Base-by-base conservation (phyloP, 2,113 vertebrate species). In the Chunga burmeisteri region DNA sequence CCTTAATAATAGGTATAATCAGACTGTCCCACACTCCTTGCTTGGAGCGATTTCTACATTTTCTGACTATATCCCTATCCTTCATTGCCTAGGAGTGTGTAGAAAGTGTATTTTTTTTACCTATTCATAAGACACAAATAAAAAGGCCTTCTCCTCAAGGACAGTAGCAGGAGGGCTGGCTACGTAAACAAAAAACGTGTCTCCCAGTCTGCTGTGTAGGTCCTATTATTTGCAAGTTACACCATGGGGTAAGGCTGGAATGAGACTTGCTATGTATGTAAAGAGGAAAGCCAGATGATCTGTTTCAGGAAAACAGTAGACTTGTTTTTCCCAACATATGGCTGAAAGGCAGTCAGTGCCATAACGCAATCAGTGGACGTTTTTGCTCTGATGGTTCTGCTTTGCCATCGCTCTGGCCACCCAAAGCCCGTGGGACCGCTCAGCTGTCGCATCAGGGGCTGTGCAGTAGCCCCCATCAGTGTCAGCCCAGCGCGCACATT, bases 351-450 rank as follows among this genome's bases (percentile, higher is more conserved):
- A 72, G 21, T 11, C 63, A 38, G 47, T 34, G 42, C 68, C 14
- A 10, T 13, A 29, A 49, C 2, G 2, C 38, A 71, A 18, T 13
- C n/a, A n/a, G 17, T 5, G n/a, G 27, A 21, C 4, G 3, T 7
- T 74, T 92, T 40, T 66, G 29, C 49, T 83, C 68, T 44, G 13
- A 14, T 9, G 63, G 65, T 10, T 84, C 63, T 72, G 47, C 22
- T 85, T 56, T 81, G 46, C 34, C 34, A 23, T 34, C 36, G 27
- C 52, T 71, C 14, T 20, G 15, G 36, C 44, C 53, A 67, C 40
- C 59, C 44, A 13, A 56, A 90, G 50, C 25, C 84, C 1, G 0
- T 34, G 44, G 58, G 9, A 77, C 27, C 0, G 0, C 27, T 61
- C 23, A 30, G 27, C 21, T 46, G 2, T n/a, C 1, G 0, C 72